Evolutionary conservation across 1,140 invertebrate genomes (phyloP).

Genomic region (Tetramorium simillimum): DNA sequence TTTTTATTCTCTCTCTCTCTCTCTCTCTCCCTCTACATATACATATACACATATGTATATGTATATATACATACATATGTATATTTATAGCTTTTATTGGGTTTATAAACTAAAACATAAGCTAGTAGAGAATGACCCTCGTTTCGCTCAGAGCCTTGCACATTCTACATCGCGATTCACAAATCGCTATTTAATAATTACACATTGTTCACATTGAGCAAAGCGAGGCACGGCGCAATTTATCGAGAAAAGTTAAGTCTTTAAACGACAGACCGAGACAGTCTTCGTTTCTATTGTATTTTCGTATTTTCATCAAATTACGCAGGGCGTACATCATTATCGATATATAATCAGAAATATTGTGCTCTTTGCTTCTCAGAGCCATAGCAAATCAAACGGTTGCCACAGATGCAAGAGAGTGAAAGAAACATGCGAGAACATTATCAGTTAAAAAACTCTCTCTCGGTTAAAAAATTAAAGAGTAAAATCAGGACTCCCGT

Average conservation of each 20-base stretch:
- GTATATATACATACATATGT: neutral
- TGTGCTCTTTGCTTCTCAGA: conserved; percentile 54
- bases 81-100: conserved; percentile 16
- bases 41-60: neutral
- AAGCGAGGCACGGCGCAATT: conserved; percentile 44
- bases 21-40: neutral
- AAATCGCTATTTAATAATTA: conserved; percentile 33
- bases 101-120: conserved; percentile 75
- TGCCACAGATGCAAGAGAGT: neutral
- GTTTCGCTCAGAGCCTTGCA: conserved; percentile 61
- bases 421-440: neutral
- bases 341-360: conserved; percentile 53
- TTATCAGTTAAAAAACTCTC: neutral
- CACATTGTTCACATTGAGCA: conserved; percentile 46
- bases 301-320: conserved; percentile 43
- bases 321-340: neutral
- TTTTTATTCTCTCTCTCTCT: conserved; percentile 65
- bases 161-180: conserved; percentile 18
- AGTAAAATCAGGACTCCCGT: neutral
- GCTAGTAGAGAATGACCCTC: conserved; percentile 65
- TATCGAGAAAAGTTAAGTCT: conserved; percentile 65
- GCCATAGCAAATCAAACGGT: neutral
- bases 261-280: conserved; percentile 52
- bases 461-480: neutral
- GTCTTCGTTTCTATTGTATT: neutral